Base-by-base conservation (phyloP, 2,113 vertebrate species). In the Sinocyclocheilus anshuiensis region DNA sequence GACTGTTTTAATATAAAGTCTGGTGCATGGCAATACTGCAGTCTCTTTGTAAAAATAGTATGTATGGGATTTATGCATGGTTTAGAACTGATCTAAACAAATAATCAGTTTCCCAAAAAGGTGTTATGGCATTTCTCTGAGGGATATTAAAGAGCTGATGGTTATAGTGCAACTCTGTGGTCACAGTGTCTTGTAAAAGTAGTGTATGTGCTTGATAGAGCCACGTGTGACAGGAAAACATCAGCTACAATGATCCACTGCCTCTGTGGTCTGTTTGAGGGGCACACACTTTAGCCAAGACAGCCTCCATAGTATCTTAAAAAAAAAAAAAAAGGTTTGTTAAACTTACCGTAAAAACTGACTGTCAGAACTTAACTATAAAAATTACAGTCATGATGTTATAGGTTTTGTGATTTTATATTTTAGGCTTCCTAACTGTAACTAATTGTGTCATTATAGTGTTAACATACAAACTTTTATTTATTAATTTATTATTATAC, bases 221-320 rank as follows among this genome's bases (percentile, higher is more conserved):
- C 93, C 94, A 94, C 93, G 94, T 95, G 94, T 92, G 84, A 90
- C 84, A 93, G 90, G 90, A 91, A 92, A 94, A 93, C 92, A 92
- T 55, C 26, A 83, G 85, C 74, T 36, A 82, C 89, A 86, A 15
- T 81, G 61, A 87, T 83, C 84, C 83, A 59, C 79, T 26, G 61
- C 75, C 33, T 87, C 53, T 39, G 39, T 42, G 57, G 83, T 84
- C 75, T 57, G 15, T 69, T 71, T 29, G 53, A 81, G 53, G 48
- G 84, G 55, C 63, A n/a, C 67, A 74, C 55, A n/a, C 53, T 81
- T 71, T 22, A 26, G 75, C 45, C 48, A 77, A 71, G 67, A 36
- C 29, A 71, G 67, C 53, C 53, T 71, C 29, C 16, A 67, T 16
- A 10, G 29, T 36, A 3, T 77, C 39, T 29, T 50, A 50, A 2